These are phyloP conservation scores for Panulirus ornatus DNA, from an alignment of 1,140 invertebrate genomes.

Conservation along the genomic window DNA sequence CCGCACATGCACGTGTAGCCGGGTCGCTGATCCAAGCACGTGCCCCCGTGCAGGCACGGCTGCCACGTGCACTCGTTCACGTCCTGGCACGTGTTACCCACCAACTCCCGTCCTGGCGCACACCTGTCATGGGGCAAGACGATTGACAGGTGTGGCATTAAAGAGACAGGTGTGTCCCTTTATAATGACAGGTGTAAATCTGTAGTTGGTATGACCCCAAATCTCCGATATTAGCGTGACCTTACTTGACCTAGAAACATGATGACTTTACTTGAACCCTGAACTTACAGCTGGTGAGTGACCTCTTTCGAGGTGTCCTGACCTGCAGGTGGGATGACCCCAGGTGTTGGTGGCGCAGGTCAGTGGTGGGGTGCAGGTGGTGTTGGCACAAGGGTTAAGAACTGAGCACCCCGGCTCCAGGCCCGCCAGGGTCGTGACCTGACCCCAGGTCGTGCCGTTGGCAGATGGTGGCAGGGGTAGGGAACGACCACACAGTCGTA, in stretches of 20 bases:
- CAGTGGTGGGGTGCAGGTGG: neutral
- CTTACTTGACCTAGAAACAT: no score
- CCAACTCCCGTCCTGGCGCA: neutral
- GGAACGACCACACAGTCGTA: neutral
- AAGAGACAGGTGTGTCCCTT: no score
- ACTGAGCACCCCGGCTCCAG: neutral
- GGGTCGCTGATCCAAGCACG: neutral
- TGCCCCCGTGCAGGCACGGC: neutral
- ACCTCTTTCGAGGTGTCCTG: no score
- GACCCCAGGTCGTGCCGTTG: neutral
- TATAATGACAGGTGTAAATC: no score
- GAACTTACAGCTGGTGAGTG: no score
- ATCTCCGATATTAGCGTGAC: no score
- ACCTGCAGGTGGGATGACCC: conserved; percentile 11
- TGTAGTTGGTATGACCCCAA: no score
- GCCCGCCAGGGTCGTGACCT: conserved; percentile 1
- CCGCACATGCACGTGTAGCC: neutral
- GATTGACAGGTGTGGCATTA: no score
- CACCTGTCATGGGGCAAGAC: neutral
- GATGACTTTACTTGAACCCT: neutral
- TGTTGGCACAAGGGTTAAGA: neutral
- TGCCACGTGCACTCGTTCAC: neutral
- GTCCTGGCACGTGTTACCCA: neutral
- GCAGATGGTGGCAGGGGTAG: neutral
- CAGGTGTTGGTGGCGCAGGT: neutral